Percentiles rank a stretch among this genome's conserved stretches.
Conservation (phyloP, 1,140 invertebrate genomes). For the Aphidius gifuensis region DNA sequence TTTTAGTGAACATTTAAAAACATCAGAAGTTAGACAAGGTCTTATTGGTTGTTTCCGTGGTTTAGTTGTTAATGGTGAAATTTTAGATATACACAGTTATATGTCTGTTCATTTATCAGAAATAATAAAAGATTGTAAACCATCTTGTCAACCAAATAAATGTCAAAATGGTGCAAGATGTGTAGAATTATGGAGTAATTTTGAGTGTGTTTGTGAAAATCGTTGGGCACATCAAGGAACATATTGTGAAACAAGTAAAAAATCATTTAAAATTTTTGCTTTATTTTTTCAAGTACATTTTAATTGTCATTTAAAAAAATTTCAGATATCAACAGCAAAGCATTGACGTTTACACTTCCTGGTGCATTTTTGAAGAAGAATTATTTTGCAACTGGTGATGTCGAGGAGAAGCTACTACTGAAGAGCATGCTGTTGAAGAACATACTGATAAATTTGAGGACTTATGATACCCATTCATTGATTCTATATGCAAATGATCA, state of each 20-base stretch:
- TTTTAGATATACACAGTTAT: conserved; percentile 86
- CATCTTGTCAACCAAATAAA: conserved; percentile 89
- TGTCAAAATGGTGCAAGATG: conserved; percentile 88
- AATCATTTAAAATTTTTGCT: background rate
- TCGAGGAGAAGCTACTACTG: conserved; percentile 61
- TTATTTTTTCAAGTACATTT: conserved; percentile 17
- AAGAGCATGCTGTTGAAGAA: conserved; percentile 74
- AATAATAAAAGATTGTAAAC: conserved; percentile 89
- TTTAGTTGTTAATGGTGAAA: conserved; percentile 85
- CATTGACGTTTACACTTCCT: conserved; percentile 80
- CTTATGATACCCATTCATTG: conserved; percentile 77
- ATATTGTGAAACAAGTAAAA: conserved; percentile 86
- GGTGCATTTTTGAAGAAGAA: conserved; percentile 77
- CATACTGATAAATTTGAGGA: conserved; percentile 82
- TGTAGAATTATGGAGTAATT: conserved; percentile 88
- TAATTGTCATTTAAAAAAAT: conserved; percentile 1
- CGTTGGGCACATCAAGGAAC: conserved; percentile 85
- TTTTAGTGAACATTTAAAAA: conserved; percentile 72
- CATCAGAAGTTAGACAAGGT: conserved; percentile 78
- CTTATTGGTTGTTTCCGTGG: conserved; percentile 91
- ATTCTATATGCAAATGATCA: conserved; percentile 91
- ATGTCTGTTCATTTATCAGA: conserved; percentile 89
- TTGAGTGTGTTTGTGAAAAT: conserved; percentile 86
- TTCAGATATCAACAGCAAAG: conserved; percentile 85
- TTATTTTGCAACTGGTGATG: conserved; percentile 63